Base-by-base conservation (phyloP, 2,113 vertebrate species). In the Genyomyrus donnyi region DNA sequence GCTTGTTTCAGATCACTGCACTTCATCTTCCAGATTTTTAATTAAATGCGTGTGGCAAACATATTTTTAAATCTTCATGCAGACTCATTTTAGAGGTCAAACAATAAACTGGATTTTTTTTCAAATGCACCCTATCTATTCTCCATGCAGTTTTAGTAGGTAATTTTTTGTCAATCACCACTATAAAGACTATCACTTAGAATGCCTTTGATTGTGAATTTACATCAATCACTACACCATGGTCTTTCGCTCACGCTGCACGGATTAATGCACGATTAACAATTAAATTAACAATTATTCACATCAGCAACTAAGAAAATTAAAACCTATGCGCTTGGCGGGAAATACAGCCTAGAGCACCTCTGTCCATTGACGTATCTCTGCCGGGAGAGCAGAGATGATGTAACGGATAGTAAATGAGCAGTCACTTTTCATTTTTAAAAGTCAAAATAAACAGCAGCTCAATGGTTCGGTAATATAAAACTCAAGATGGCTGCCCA, bases 221-320 rank as follows among this genome's bases (percentile, higher is more conserved):
- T 56, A 39, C 31, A 5, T 19, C 45, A 87, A 53, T 21, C 35
- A 11, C 45, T n/a, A 85, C 50, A 24, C n/a, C 49, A 19, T n/a
- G 56, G 31, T 56, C 35, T 39, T 39, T 35, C 27, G 3, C 53
- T 27, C 70, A 80, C 15, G 35, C 74, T 80, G 74, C 74, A 39
- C 21, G 35, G 87, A 88, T 62, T 42, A 62, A 39, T n/a, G 87
- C 35, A 45, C 39, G 13, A 88, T 88, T 88, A 39, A 42, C 87
- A 88, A 88, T 88, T 88, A 39, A 42, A 56, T 88, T 42, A 88
- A 88, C 87, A 88, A 39, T 62, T 88, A 66, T 45, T 66, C 87
- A 62, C 52, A 21, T 88, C 87, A 62, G 17, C 87, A 62, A 6
- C 56, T 15, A 42, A 62, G 87, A 31, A 45, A 88, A 62, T 62